Percentiles rank a stretch among this genome's conserved stretches.
phyloP scores from a whole-genome alignment of 2,113 vertebrate genomes.

The Orthonyx spaldingii region DNA sequence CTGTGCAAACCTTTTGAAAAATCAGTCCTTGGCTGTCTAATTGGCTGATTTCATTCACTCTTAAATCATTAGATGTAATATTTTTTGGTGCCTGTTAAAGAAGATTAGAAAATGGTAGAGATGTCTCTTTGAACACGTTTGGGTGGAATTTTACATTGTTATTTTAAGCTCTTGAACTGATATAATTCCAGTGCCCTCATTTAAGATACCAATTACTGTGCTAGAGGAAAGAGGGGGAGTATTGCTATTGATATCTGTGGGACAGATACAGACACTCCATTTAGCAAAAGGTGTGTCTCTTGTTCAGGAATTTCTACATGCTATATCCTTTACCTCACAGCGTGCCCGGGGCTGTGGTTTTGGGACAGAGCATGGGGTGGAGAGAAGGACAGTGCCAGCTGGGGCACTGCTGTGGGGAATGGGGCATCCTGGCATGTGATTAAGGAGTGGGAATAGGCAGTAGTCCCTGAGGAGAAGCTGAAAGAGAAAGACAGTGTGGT shows the following conservation, averaged over 20 bases:
- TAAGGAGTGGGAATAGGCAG: neutral
- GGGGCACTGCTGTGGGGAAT: neutral
- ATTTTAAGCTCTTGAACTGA: neutral
- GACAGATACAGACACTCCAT: neutral
- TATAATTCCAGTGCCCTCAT: neutral
- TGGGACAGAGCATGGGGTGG: neutral
- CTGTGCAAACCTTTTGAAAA: neutral
- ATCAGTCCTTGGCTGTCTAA: neutral
- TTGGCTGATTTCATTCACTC: neutral
- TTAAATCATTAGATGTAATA: neutral
- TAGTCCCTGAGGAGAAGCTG: neutral
- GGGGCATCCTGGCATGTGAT: neutral
- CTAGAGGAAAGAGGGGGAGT: neutral
- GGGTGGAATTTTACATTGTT: neutral
- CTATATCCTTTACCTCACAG: neutral
- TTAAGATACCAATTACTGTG: neutral
- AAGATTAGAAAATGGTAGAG: neutral
- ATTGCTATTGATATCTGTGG: neutral
- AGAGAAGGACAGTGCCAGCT: neutral
- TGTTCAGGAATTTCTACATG: neutral
- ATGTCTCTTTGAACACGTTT: neutral
- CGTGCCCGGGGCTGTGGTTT: fast-evolving
- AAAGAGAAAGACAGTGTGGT: neutral
- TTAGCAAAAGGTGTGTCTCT: neutral
- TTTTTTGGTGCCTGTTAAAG: neutral